phyloP scores from a whole-genome alignment of 1,140 invertebrate genomes.

The Philotrypesis tridentata region DNA sequence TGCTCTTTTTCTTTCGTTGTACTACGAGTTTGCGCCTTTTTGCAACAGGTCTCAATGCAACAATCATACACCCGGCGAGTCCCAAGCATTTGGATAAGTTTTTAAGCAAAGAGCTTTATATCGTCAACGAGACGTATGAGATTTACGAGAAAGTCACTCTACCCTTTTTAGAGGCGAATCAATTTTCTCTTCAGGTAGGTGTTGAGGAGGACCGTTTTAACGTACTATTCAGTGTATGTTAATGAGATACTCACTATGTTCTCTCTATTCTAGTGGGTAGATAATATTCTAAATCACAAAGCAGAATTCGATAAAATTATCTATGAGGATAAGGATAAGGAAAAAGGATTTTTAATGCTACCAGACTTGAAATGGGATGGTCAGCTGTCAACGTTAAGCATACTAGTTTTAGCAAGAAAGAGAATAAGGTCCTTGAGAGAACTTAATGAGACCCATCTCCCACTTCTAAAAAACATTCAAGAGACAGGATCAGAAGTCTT shows the following conservation, averaged over 20 bases:
- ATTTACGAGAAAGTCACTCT: constrained; percentile 87
- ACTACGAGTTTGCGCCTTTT: not conserved
- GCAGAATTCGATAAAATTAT: constrained; percentile 91
- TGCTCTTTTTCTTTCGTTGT: not conserved
- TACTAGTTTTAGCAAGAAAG: constrained; percentile 86
- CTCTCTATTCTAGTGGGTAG: constrained; percentile 88
- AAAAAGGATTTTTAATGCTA: constrained; percentile 89
- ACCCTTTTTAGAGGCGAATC: constrained; percentile 81
- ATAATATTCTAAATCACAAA: constrained; percentile 95
- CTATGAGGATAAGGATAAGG: constrained; percentile 84
- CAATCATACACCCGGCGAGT: constrained; percentile 93
- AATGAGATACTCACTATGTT: constrained; percentile 18
- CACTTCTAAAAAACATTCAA: constrained; percentile 87
- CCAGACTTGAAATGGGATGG: constrained; percentile 97
- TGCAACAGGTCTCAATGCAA: constrained; percentile 85
- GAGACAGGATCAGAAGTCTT: constrained; percentile 84
- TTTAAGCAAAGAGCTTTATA: constrained; percentile 79
- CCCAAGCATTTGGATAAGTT: constrained; percentile 94
- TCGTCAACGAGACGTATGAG: constrained; percentile 90
- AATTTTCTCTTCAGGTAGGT: constrained; percentile 85
- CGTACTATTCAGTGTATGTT: not conserved
- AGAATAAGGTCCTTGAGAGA: constrained; percentile 90
- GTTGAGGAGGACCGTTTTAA: no score
- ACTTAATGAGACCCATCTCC: constrained; percentile 84
- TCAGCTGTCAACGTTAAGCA: constrained; percentile 84